Base-by-base conservation (phyloP, 2,888 invertebrate species). In the Noctua fimbriata region DNA sequence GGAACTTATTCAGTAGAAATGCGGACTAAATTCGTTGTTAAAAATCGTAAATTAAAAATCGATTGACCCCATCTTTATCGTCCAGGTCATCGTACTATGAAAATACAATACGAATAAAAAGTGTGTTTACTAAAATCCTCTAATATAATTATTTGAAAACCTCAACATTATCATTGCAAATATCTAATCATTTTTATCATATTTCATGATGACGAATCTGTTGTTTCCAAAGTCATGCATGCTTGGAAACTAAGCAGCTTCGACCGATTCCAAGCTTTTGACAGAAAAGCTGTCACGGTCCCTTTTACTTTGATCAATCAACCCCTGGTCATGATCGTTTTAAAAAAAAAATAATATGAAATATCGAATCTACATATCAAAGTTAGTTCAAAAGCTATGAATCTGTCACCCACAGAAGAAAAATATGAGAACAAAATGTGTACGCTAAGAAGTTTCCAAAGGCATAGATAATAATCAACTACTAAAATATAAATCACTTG, bases 401-500 rank as follows among this genome's bases (percentile, higher is more conserved):
- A 55, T 63, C 6, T 55, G 24, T 74, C n/a, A 28, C 0, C 24
- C 32, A 44, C 47, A n/a, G 7, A n/a, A 63, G 9, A 83, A 69
- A 82, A 21, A 76, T 28, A 66, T 28, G 2, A 28, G 16, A 60
- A 67, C 24, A 66, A 41, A 72, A 16, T 52, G 21, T 18, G 7
- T 36, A n/a, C 21, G 21, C 41, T 24, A 5, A 41, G 55, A 44
- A 76, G 24, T 55, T 66, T 81, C 24, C n/a, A 36, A n/a, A 69
- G 32, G 44, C 41, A 52, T 49, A 70, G 36, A 66, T 76, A 60
- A 81, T 44, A 69, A 76, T 55, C 58, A 55, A 47, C 36, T 49
- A 79, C 44, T 52, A 52, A 73, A 84, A 69, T 58, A 79, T 82
- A 73, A 82, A 84, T 84, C 69, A 73, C 63, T 58, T 28, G 63